These are phyloP conservation scores for Gastracanthus pulcherrimus DNA, from an alignment of 2,888 invertebrate species.

Conservation along the genomic window DNA sequence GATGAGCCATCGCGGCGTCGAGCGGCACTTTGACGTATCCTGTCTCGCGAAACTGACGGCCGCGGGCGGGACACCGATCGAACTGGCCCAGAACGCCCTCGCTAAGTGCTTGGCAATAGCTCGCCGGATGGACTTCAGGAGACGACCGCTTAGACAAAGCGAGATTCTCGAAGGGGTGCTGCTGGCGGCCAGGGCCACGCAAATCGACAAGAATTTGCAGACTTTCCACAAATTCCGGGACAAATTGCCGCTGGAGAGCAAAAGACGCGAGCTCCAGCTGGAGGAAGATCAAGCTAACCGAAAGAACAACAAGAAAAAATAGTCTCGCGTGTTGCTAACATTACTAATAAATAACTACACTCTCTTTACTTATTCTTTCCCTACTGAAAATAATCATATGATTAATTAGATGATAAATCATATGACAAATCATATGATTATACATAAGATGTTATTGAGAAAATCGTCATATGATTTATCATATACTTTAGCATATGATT, in stretches of 20 bases:
- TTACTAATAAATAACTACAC: too few species aligned
- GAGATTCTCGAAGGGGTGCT: slow-evolving; percentile 80
- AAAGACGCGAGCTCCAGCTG: neutral
- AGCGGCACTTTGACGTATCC: slow-evolving; percentile 79
- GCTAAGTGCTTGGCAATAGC: slow-evolving; percentile 77
- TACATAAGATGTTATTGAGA: too few species aligned
- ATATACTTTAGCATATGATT: too few species aligned
- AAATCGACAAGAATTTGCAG: slow-evolving; percentile 56
- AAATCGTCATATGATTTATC: too few species aligned
- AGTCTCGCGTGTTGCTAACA: too few species aligned
- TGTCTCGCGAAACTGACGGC: slow-evolving; percentile 79
- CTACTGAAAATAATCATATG: too few species aligned
- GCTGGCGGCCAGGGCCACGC: slow-evolving; percentile 60
- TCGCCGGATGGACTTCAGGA: slow-evolving; percentile 79
- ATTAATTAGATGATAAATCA: too few species aligned
- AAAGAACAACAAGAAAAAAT: too few species aligned
- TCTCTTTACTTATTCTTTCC: too few species aligned
- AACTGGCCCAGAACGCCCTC: slow-evolving; percentile 78
- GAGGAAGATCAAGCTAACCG: neutral
- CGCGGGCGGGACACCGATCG: slow-evolving; percentile 72
- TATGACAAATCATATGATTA: too few species aligned
- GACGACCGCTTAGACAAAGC: slow-evolving; percentile 78
- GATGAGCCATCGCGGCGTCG: slow-evolving; percentile 81
- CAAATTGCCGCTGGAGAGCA: slow-evolving; percentile 59
- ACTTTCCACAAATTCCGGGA: slow-evolving; percentile 63